Evolutionary conservation across 2,888 invertebrate genomes (phyloP).

Genomic region (Ethmia dodecea): DNA sequence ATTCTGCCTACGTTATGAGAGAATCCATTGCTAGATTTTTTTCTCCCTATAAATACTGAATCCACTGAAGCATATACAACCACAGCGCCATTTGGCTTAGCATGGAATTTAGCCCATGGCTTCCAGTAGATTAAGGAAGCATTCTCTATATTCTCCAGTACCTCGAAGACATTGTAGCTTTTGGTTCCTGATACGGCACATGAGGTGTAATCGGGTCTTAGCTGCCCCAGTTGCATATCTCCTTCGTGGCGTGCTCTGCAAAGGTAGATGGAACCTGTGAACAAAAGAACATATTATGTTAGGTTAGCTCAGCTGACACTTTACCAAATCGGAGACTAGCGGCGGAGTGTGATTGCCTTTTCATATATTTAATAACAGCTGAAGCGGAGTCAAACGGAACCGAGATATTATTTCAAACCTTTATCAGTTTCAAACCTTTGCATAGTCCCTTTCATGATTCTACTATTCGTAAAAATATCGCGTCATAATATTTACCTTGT

Average conservation of each 20-base stretch:
- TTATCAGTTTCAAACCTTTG: too few species aligned
- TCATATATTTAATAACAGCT: too few species aligned
- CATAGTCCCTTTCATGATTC: too few species aligned
- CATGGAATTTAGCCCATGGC: slow-evolving; percentile 83
- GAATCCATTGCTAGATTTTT: slow-evolving; percentile 45
- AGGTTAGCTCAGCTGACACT: too few species aligned
- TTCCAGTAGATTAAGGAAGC: slow-evolving; percentile 87
- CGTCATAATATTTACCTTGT: too few species aligned
- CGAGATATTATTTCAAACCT: too few species aligned
- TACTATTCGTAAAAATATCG: too few species aligned
- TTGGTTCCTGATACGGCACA: slow-evolving; percentile 82
- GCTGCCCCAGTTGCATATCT: slow-evolving; percentile 84
- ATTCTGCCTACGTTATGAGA: slow-evolving; percentile 84
- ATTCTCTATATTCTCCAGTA: slow-evolving; percentile 86
- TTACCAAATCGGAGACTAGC: too few species aligned
- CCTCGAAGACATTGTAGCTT: slow-evolving; percentile 80
- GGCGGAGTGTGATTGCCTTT: too few species aligned
- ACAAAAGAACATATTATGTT: background rate
- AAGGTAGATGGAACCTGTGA: slow-evolving; percentile 79
- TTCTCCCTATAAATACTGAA: slow-evolving; percentile 57
- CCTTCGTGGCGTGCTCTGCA: slow-evolving; percentile 85
- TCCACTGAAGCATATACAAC: slow-evolving; percentile 68
- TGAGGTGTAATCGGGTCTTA: slow-evolving; percentile 75
- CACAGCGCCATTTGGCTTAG: slow-evolving; percentile 83
- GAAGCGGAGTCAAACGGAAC: too few species aligned